Conservation (phyloP, 2,888 invertebrate genomes). For the Dichetophora obliterata region DNA sequence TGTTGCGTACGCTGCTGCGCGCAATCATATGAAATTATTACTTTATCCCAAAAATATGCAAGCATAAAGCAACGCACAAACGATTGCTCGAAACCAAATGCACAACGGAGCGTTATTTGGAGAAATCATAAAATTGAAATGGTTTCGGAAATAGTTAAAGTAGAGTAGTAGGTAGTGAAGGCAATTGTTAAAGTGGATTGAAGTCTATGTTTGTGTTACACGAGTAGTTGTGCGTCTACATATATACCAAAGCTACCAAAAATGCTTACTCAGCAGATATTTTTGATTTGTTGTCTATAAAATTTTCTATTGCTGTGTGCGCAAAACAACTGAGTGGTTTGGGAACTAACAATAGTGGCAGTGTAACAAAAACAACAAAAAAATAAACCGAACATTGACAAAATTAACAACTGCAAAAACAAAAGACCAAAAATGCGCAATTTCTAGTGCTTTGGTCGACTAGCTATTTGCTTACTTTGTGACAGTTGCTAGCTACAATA, state of each 20-base stretch:
- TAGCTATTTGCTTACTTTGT: neutral
- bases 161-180: neutral
- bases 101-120: neutral
- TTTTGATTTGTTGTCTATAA: conserved; percentile 12
- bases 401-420: neutral
- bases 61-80: neutral
- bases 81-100: neutral
- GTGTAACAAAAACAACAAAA: neutral
- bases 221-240: neutral
- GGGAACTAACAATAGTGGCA: neutral
- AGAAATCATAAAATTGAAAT: no score
- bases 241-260: neutral
- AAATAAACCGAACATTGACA: neutral
- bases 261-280: neutral
- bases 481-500: no score
- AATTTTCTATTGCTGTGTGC: neutral
- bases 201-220: neutral
- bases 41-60: conserved; percentile 3
- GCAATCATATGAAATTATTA: conserved; percentile 15
- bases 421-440: no score
- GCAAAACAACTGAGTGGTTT: neutral
- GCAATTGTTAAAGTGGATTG: neutral
- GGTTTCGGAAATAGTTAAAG: neutral
- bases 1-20: neutral
- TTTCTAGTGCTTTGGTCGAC: neutral